phyloP scores from a whole-genome alignment of 2,113 vertebrate species.

The Ochotona curzoniae region DNA sequence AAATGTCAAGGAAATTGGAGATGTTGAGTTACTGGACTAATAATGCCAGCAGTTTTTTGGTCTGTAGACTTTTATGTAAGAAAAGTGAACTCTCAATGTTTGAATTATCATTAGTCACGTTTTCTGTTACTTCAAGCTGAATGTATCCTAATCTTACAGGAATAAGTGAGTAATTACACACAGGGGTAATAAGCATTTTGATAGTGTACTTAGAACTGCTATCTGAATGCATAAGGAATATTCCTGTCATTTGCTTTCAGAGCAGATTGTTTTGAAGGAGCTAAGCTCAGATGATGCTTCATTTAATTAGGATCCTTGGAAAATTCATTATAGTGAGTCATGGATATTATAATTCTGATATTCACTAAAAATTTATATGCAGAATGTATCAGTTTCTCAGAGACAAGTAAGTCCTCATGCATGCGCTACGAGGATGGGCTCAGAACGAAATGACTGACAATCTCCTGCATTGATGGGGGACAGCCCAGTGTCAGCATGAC shows the following conservation, averaged over 20 bases:
- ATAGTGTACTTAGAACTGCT: neutral
- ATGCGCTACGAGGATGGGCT: too few relatives aligned
- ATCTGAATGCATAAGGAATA: neutral
- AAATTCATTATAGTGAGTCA: neutral
- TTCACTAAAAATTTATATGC: neutral
- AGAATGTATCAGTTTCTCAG: neutral
- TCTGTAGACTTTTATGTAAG: neutral
- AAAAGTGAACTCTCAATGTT: constrained; percentile 7
- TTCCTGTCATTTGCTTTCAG: neutral
- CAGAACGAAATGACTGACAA: too few relatives aligned
- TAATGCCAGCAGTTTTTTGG: neutral
- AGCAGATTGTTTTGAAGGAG: neutral
- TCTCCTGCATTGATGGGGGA: too few relatives aligned
- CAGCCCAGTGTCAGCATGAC: too few relatives aligned
- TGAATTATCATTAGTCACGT: constrained; percentile 11
- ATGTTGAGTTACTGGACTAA: neutral
- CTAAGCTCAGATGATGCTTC: neutral
- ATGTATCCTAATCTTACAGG: neutral
- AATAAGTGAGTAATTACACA: neutral
- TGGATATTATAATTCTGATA: neutral
- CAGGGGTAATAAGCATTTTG: neutral
- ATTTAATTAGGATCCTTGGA: constrained; percentile 7
- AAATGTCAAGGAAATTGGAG: neutral
- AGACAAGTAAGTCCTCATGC: too few relatives aligned
- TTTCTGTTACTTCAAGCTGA: neutral